Base-by-base conservation (phyloP, 2,888 invertebrate genomes). In the Doris montereyensis region DNA sequence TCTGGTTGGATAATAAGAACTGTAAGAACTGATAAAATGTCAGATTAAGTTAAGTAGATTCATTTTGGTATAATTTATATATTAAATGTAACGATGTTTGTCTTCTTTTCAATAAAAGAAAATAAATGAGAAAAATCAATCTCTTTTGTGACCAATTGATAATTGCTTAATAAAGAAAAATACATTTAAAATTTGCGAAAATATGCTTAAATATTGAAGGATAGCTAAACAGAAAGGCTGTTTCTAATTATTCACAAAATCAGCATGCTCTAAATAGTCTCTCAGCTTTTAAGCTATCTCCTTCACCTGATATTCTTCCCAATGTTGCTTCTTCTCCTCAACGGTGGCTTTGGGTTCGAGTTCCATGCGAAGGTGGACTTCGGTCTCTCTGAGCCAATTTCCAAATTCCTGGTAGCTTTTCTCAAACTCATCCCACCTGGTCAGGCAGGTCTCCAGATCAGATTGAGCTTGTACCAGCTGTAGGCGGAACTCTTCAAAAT, bases 341-440 rank as follows among this genome's bases (percentile, higher is more conserved):
- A 97, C 92, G 0, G 96, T 95, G 67, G 96, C 94, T 89, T 95
- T 96, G 4, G 95, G 94, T 35, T 94, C 94, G 88, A 96, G 97
- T 83, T 96, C 96, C 10, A 85, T 82, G 90, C 97, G 96, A 77
- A 98, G 93, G 21, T 94, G 94, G 86, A 94, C 94, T 92, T 98
- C 98, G 0, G 96, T 95, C 82, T 97, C 97, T 71, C 94, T 94
- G 79, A 98, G 92, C 96, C 97, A 97, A 71, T 93, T 93, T 78
- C 96, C 94, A 71, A 98, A 93, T 65, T 95, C 94, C 85, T 97
- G 96, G 86, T 96, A 94, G 0, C 96, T 95, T 83, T 94, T 94
- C 89, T 98, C 97, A 90, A 97, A 98, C 86, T 97, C 96, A 82
- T 94, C 94, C 97, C 97, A 97, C 91, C 97, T 96, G 84, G 95